phyloP scores from a whole-genome alignment of 2,113 vertebrate species.

The Lophotis ruficrista region DNA sequence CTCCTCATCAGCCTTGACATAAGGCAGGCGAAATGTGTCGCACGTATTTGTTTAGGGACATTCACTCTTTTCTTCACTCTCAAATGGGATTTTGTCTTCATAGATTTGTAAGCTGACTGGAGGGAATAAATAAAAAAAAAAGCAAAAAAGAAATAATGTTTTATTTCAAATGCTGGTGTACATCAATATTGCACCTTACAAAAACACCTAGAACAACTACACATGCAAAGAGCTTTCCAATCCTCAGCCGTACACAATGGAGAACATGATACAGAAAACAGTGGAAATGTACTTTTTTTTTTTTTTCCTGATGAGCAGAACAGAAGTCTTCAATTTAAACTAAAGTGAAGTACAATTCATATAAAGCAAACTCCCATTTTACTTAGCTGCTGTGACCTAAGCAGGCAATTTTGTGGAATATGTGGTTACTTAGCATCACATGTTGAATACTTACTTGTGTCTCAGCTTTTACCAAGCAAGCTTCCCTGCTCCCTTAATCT shows the following conservation, averaged over 20 bases:
- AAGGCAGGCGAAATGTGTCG: not conserved
- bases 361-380: not conserved
- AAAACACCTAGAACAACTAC: not conserved
- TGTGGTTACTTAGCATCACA: not conserved
- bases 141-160: not conserved
- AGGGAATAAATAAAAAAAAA: not conserved
- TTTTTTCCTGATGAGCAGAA: not conserved
- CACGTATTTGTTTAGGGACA: not conserved
- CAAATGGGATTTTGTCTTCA: not conserved
- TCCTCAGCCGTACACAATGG: not conserved
- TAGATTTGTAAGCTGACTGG: not conserved
- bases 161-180: conserved; percentile 32
- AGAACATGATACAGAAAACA: not conserved
- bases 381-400: not conserved
- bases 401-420: not conserved
- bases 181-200: not conserved
- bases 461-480: not conserved
- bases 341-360: not conserved
- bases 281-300: not conserved
- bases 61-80: not conserved
- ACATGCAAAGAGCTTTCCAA: not conserved
- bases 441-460: not conserved
- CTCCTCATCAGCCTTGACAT: not conserved
- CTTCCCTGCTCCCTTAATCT: not conserved
- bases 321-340: not conserved